These are phyloP conservation scores for Nephrocerus scutellatus DNA, from an alignment of 2,888 invertebrate genomes.

Conservation along the genomic window DNA sequence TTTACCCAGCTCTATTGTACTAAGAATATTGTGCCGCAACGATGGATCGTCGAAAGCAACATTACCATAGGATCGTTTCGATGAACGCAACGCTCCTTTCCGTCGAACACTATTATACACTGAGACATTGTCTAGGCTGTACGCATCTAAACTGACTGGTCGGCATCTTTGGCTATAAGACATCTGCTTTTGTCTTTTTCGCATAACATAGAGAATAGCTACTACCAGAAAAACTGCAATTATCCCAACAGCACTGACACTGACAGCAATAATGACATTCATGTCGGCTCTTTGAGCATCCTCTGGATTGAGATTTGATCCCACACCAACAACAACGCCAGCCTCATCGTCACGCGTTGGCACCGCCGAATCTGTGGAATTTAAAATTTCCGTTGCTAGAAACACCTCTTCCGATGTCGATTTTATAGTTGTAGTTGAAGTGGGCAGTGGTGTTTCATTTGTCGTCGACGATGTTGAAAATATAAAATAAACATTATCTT, in stretches of 20 bases:
- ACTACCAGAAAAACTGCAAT: constrained; percentile 70
- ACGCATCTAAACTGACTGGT: constrained; percentile 81
- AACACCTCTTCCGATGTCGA: too few species aligned
- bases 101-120: constrained; percentile 70
- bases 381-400: too few species aligned
- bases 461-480: too few species aligned
- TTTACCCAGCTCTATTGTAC: constrained; percentile 68
- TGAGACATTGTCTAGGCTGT: constrained; percentile 83
- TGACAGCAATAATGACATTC: constrained; percentile 72
- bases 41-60: constrained; percentile 82
- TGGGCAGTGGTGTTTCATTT: too few species aligned
- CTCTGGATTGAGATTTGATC: constrained; percentile 25
- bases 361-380: too few species aligned
- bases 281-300: constrained; percentile 49
- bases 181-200: constrained; percentile 72
- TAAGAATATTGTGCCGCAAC: constrained; percentile 64
- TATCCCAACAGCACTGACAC: constrained; percentile 73
- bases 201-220: constrained; percentile 68
- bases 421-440: too few species aligned
- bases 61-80: constrained; percentile 83
- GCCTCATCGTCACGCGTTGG: too few species aligned
- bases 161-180: constrained; percentile 81
- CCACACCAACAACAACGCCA: too few species aligned
- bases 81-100: constrained; percentile 66
- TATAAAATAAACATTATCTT: too few species aligned